A percentile compares a stretch with the other conserved stretches of the same genome.
These are phyloP conservation scores for Zhengitettix transpicula DNA, from an alignment of 2,888 invertebrate genomes.

Conservation along the genomic window DNA sequence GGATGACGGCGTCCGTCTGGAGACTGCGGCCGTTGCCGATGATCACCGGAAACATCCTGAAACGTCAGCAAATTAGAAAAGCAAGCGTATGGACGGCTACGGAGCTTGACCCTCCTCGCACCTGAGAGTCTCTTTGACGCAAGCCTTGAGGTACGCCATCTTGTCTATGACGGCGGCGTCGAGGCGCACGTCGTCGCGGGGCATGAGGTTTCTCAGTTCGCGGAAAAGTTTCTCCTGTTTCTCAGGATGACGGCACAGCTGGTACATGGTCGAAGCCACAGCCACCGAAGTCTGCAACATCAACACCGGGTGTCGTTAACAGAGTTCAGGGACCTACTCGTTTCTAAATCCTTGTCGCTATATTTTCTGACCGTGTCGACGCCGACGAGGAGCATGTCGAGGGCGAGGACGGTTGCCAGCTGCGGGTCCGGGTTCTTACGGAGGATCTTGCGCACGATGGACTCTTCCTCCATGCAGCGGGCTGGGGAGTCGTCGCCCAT, in stretches of 20 bases:
- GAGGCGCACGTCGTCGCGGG: constrained; percentile 34
- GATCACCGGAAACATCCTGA: constrained; percentile 64
- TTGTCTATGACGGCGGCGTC: constrained; percentile 42
- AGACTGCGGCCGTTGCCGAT: constrained; percentile 64
- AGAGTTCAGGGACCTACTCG: background rate
- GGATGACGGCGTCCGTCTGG: constrained; percentile 55
- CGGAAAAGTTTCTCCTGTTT: constrained; percentile 45
- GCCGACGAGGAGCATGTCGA: constrained; percentile 64
- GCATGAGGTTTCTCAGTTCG: constrained; percentile 42
- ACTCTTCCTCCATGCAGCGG: constrained; percentile 28
- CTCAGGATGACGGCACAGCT: constrained; percentile 50
- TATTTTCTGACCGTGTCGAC: constrained; percentile 48
- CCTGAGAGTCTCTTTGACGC: constrained; percentile 62
- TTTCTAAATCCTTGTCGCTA: too few relatives aligned
- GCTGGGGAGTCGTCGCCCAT: constrained; percentile 21
- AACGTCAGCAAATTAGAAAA: background rate
- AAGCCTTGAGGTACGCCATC: constrained; percentile 54
- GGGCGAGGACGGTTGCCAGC: constrained; percentile 50
- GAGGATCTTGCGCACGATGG: constrained; percentile 39
- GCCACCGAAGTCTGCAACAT: constrained; percentile 48
- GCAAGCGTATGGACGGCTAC: too few relatives aligned
- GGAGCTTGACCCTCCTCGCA: too few relatives aligned
- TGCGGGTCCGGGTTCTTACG: constrained; percentile 37
- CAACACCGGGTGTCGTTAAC: too few relatives aligned
- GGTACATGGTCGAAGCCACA: constrained; percentile 55